Percentiles rank a stretch among this genome's conserved stretches.
Evolutionary conservation across 2,113 vertebrate genomes (phyloP).

Genomic region (Callipepla californica): DNA sequence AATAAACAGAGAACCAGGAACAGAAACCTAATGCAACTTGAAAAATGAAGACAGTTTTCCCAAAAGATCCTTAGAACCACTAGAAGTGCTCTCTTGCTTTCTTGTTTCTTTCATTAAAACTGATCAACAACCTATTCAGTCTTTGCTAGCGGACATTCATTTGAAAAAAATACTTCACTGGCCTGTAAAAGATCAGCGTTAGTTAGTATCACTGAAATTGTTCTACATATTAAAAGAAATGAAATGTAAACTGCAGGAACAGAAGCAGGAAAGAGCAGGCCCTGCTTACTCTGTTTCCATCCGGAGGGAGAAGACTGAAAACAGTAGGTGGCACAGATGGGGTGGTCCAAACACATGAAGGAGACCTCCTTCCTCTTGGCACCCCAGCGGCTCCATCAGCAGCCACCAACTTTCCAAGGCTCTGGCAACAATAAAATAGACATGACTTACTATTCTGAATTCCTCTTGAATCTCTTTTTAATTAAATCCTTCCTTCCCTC

Average conservation of each 20-base stretch:
- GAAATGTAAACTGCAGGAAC: background rate
- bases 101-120: background rate
- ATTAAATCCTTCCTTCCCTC: constrained; percentile 19
- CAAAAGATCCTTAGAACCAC: constrained; percentile 3
- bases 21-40: background rate
- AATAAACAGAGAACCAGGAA: background rate
- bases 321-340: background rate
- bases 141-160: background rate
- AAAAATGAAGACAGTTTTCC: constrained; percentile 1
- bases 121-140: background rate
- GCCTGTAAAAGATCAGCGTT: background rate
- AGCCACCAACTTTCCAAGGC: background rate
- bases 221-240: background rate
- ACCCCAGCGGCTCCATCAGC: background rate
- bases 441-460: constrained; percentile 3
- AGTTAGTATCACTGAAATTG: background rate
- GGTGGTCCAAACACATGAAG: background rate
- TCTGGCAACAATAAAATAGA: background rate
- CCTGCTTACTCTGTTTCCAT: background rate
- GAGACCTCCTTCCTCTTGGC: background rate
- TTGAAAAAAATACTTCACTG: background rate
- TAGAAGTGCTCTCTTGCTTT: background rate
- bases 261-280: background rate
- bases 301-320: background rate
- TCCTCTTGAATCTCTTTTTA: constrained; percentile 26